Percentiles rank a stretch among this genome's conserved stretches.
Conservation (phyloP, 2,113 vertebrate genomes). For the Platysternon megacephalum region DNA sequence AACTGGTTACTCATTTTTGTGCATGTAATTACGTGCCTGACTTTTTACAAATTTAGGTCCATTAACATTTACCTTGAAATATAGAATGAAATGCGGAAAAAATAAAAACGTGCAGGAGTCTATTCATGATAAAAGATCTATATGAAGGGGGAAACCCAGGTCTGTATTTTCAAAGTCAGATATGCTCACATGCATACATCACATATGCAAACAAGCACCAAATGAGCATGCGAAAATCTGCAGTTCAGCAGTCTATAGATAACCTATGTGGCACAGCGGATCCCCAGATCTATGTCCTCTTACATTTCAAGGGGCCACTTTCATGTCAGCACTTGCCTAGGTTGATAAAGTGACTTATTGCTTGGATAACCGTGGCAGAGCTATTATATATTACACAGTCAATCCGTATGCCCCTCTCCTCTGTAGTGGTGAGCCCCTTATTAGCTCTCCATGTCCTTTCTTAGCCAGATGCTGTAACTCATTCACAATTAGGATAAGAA, state of each 20-base stretch:
- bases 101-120: too few relatives aligned
- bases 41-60: too few relatives aligned
- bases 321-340: neutral
- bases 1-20: neutral
- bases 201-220: neutral
- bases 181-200: neutral
- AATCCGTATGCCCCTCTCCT: neutral
- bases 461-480: too few relatives aligned
- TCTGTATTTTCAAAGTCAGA: too few relatives aligned
- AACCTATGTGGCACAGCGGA: neutral
- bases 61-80: too few relatives aligned
- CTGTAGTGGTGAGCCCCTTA: too few relatives aligned
- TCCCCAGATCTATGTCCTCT: neutral
- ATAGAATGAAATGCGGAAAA: too few relatives aligned
- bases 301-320: neutral
- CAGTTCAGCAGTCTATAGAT: neutral
- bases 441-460: too few relatives aligned
- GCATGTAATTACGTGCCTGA: neutral
- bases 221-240: neutral
- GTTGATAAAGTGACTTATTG: neutral
- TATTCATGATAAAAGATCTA: too few relatives aligned
- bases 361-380: neutral
- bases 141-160: too few relatives aligned
- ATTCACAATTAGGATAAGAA: neutral
- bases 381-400: neutral